Base-by-base conservation (phyloP, 2,113 vertebrate species). In the Chitala chitala region DNA sequence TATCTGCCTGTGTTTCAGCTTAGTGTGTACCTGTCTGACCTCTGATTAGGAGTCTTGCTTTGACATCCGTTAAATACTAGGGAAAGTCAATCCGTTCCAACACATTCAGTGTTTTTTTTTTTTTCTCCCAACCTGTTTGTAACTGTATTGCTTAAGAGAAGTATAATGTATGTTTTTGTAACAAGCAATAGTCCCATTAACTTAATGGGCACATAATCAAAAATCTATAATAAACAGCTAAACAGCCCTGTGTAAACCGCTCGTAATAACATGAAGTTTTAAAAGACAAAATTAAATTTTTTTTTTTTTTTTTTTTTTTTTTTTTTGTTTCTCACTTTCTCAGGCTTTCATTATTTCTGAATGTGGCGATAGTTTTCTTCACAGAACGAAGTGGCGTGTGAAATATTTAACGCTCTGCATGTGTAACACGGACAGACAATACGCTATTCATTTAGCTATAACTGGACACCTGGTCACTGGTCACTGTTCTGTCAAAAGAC, bases 401-500 rank as follows among this genome's bases (percentile, higher is more conserved):
- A 89, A 86, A 89, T 87, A 91, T 92, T 92, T 91, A 89, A 84
- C 71, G 85, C 91, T 91, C 91, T 90, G 89, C 92, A 91, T 92
- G 90, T 94, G 92, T 87, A 92, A 90, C 86, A 85, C 88, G 91
- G 92, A 89, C 76, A 72, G 85, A 93, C 91, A 92, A 94, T 88
- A 88, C 84, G 82, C 88, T 86, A 91, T 93, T 93, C 92, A 92
- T 92, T 90, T 92, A 90, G 90, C 90, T 92, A 90, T 93, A 93
- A 92, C 90, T 86, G 90, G 92, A 94, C 93, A 94, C 93, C 92
- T 92, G 92, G 90, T 93, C 91, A 90, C 91, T 89, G 87, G 88
- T 90, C 79, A 90, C 87, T 90, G 92, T 93, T 92, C 91, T 92
- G 90, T 93, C 91, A 92, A 92, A 94, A 92, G 93, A 91, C 92